Percentiles rank a stretch among this genome's conserved stretches.
Conservation (phyloP, 2,113 vertebrate species). For the Neolamprologus sp. region DNA sequence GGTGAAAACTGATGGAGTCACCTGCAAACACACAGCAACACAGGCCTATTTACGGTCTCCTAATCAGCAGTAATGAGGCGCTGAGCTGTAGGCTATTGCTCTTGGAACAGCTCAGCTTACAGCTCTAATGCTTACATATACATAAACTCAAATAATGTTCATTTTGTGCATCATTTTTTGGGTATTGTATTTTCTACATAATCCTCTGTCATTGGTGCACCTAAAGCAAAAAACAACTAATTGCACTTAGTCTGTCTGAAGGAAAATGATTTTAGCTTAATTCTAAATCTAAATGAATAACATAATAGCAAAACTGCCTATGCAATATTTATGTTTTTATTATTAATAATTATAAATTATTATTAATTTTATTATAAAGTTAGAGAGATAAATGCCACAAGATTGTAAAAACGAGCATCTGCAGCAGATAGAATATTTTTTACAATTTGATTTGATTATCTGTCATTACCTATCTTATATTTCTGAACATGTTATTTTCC, state of each 20-base stretch:
- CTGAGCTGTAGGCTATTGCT: neutral
- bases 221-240: constrained; percentile 4
- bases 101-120: neutral
- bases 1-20: constrained; percentile 82
- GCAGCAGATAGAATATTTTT: neutral
- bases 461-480: neutral
- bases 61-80: neutral
- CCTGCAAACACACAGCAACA: constrained; percentile 65
- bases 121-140: neutral
- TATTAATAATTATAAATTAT: neutral
- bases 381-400: neutral
- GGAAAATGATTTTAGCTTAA: neutral
- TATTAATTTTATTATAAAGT: neutral
- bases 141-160: neutral
- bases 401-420: neutral
- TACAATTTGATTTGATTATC: neutral
- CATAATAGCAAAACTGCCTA: neutral
- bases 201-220: neutral
- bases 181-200: neutral
- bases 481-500: neutral
- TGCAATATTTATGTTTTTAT: neutral
- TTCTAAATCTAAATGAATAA: constrained; percentile 28
- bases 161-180: neutral
- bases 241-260: constrained; percentile 19
- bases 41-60: neutral